phyloP scores from a whole-genome alignment of 1,140 invertebrate species.

The Propsilocerus akamusi region DNA sequence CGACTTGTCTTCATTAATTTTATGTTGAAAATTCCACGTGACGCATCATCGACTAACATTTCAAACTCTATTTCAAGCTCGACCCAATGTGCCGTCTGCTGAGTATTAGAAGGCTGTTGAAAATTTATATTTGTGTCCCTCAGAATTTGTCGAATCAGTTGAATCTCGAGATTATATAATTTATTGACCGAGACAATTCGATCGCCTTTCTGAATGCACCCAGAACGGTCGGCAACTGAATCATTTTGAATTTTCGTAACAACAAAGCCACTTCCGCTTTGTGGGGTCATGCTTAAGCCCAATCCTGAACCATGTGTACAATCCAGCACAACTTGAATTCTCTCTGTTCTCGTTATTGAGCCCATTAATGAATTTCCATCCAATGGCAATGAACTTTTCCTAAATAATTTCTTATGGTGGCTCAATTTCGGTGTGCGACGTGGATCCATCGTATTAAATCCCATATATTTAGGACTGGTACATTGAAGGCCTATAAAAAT shows the following conservation, averaged over 20 bases:
- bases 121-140: too few relatives aligned
- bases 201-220: slow-evolving; percentile 65
- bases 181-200: slow-evolving; percentile 68
- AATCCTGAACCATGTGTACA: slow-evolving; percentile 22
- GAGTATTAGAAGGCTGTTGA: slow-evolving; percentile 3
- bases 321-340: slow-evolving; percentile 21
- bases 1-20: slow-evolving; percentile 61
- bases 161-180: slow-evolving; percentile 33
- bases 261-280: slow-evolving; percentile 13
- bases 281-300: slow-evolving; percentile 7
- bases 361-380: slow-evolving; percentile 8
- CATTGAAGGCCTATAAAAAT: slow-evolving; percentile 10
- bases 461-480: slow-evolving; percentile 22
- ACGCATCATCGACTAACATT: slow-evolving; percentile 57
- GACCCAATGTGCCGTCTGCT: slow-evolving; percentile 25
- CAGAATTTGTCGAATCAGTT: slow-evolving; percentile 26
- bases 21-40: slow-evolving; percentile 76
- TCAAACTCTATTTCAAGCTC: slow-evolving; percentile 70
- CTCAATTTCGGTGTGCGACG: slow-evolving; percentile 15
- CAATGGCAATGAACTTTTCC: slow-evolving; percentile 22
- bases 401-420: slow-evolving; percentile 17
- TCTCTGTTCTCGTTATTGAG: slow-evolving; percentile 13
- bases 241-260: slow-evolving; percentile 20
- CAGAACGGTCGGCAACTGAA: slow-evolving; percentile 32
- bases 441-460: slow-evolving; percentile 23